Percentiles rank a stretch among this genome's conserved stretches.
These are phyloP conservation scores for Lasioglossum malachurum DNA, from an alignment of 2,888 invertebrate genomes.

Conservation along the genomic window DNA sequence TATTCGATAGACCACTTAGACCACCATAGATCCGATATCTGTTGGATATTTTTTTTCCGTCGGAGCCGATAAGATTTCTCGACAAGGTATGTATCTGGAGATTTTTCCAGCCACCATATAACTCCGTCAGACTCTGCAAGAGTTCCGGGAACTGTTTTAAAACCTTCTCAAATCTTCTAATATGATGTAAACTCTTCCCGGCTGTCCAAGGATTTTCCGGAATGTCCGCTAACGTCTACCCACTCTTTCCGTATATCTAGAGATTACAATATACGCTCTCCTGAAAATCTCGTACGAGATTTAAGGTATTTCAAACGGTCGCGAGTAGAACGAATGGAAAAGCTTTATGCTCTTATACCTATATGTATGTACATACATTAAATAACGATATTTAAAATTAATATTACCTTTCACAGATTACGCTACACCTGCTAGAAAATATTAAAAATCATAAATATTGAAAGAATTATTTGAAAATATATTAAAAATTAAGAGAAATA, in stretches of 20 bases:
- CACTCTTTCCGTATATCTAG: not conserved
- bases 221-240: not conserved
- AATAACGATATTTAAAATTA: not conserved
- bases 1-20: not conserved
- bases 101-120: not conserved
- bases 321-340: not conserved
- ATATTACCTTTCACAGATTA: not conserved
- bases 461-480: not conserved
- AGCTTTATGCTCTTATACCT: not conserved
- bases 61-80: not conserved
- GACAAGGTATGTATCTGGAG: not conserved
- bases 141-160: slow-evolving; percentile 27
- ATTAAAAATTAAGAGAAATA: not conserved
- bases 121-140: not conserved
- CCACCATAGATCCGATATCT: not conserved
- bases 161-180: slow-evolving; percentile 14
- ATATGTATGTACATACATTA: not conserved
- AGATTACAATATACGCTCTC: not conserved
- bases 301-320: not conserved
- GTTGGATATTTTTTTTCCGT: not conserved
- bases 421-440: too few species aligned
- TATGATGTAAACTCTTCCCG: slow-evolving; percentile 16
- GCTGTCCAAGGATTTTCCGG: not conserved
- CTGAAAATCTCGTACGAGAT: not conserved
- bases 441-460: not conserved